A percentile compares a stretch with the other conserved stretches of the same genome.
phyloP scores from a whole-genome alignment of 2,888 invertebrate genomes.

The Xestia sexstrigata region DNA sequence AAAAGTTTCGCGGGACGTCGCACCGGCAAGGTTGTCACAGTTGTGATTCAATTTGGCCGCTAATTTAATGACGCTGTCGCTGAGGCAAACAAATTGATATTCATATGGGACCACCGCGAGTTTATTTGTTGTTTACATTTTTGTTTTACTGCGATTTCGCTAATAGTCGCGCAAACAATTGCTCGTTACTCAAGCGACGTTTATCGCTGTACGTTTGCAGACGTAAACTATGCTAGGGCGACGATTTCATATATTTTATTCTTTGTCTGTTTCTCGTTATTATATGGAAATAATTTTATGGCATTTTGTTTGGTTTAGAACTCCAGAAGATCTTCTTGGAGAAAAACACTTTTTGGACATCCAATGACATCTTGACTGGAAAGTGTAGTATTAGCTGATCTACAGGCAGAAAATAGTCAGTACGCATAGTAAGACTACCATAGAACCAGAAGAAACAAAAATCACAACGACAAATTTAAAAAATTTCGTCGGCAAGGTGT shows the following conservation, averaged over 20 bases:
- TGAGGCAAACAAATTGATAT: slow-evolving; percentile 90
- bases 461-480: background rate
- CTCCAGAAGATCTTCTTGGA: background rate
- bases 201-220: slow-evolving; percentile 43
- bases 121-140: slow-evolving; percentile 84
- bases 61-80: slow-evolving; percentile 90
- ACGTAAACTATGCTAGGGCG: slow-evolving; percentile 41
- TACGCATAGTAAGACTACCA: background rate
- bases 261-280: background rate
- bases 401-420: background rate
- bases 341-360: background rate
- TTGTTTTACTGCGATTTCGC: slow-evolving; percentile 69
- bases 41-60: slow-evolving; percentile 91
- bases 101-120: slow-evolving; percentile 88
- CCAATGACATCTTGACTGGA: background rate
- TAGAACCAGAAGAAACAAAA: background rate
- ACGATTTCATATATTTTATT: slow-evolving; percentile 14
- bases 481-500: background rate
- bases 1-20: slow-evolving; percentile 89
- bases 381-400: background rate
- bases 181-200: slow-evolving; percentile 55
- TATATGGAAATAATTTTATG: background rate
- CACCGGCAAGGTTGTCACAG: slow-evolving; percentile 89
- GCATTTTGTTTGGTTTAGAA: background rate
- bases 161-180: slow-evolving; percentile 69